Conservation (phyloP, 2,888 invertebrate species). For the Noctua janthina region DNA sequence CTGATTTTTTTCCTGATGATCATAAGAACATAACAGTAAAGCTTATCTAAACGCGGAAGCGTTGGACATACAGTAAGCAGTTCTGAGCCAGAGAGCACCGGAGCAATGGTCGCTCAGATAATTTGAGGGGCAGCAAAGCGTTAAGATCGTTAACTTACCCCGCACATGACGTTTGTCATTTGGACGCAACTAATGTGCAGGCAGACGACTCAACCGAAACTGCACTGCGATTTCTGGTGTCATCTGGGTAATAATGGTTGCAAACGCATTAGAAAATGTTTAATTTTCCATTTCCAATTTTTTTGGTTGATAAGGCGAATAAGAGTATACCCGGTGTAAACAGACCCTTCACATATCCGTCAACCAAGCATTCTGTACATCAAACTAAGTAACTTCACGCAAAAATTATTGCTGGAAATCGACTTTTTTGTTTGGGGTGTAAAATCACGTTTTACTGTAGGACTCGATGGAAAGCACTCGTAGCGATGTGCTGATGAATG, state of each 20-base stretch:
- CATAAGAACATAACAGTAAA: conserved; percentile 54
- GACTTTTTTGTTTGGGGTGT: too few relatives aligned
- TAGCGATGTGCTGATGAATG: too few relatives aligned
- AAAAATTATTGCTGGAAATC: too few relatives aligned
- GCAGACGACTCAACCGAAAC: conserved; percentile 69
- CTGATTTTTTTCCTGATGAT: conserved; percentile 30
- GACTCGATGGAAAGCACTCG: too few relatives aligned
- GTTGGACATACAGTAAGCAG: conserved; percentile 86
- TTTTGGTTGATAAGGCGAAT: background rate
- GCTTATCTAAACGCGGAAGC: conserved; percentile 81
- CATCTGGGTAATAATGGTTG: conserved; percentile 1
- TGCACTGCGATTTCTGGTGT: conserved; percentile 59
- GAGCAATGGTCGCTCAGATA: conserved; percentile 88
- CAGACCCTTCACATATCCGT: too few relatives aligned
- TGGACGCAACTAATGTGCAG: conserved; percentile 78
- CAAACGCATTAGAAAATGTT: background rate
- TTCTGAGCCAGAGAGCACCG: conserved; percentile 86
- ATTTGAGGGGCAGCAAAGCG: conserved; percentile 89
- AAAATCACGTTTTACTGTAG: too few relatives aligned
- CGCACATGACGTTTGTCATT: conserved; percentile 82
- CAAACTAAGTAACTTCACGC: too few relatives aligned
- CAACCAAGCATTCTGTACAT: too few relatives aligned
- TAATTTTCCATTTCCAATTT: too few relatives aligned
- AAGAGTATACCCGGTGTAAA: too few relatives aligned
- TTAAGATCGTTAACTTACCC: conserved; percentile 87